Conservation (phyloP, 2,797 vertebrate species). For the Euphonia xanthogaster region DNA sequence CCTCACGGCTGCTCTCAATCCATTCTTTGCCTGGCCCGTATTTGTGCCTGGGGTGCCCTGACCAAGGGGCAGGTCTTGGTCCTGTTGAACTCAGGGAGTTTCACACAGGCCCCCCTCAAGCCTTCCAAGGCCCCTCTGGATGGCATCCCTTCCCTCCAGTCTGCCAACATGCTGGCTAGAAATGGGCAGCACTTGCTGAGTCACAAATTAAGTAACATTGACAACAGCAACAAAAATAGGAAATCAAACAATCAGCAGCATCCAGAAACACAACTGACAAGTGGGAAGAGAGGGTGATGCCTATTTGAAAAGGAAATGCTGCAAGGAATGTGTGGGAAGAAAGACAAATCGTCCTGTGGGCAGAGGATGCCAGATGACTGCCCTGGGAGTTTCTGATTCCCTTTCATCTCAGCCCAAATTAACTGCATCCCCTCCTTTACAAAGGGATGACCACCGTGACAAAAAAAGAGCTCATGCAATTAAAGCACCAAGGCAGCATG, state of each 20-base stretch:
- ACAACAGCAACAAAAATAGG: not conserved
- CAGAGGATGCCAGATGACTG: not conserved
- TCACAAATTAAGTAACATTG: not conserved
- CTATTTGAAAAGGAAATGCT: not conserved
- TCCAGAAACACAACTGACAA: not conserved
- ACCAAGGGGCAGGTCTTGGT: not conserved
- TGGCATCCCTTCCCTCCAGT: not conserved
- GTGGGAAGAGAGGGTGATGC: not conserved
- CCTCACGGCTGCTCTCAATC: not conserved
- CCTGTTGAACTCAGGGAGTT: accelerated
- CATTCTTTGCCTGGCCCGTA: not conserved
- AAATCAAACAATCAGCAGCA: not conserved
- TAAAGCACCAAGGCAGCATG: not conserved
- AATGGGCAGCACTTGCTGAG: not conserved
- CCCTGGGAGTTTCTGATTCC: not conserved
- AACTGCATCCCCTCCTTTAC: not conserved
- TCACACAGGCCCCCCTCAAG: not conserved
- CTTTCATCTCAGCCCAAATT: not conserved
- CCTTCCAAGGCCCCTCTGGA: not conserved
- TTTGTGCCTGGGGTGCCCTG: not conserved
- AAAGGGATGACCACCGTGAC: not conserved
- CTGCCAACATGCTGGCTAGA: accelerated
- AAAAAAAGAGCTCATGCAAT: not conserved
- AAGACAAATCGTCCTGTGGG: not conserved
- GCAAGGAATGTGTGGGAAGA: not conserved